Base-by-base conservation (phyloP, 2,797 vertebrate species). In the Varecia variegata region DNA sequence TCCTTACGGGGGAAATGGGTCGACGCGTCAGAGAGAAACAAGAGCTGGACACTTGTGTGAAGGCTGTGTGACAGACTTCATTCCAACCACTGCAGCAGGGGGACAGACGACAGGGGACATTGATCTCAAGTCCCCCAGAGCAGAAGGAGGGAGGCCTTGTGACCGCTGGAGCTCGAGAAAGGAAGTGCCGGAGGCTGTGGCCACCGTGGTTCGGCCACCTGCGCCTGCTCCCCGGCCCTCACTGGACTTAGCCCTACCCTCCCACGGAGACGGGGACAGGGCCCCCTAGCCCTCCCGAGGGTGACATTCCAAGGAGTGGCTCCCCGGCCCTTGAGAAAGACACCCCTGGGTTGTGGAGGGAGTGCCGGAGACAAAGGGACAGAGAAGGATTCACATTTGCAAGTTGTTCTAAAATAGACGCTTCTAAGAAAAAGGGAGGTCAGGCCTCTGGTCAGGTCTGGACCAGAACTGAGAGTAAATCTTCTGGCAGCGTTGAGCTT, bases 181-280 rank as follows among this genome's bases (percentile, higher is more conserved):
- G 84, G 84, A 3, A 5, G 76, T 1, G 0, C 13, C 0, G 11
- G 54, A 12, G 20, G 35, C 2, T 0, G 15, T 8, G 32, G 17
- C 5, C 60, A 13, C 1, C 3, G 35, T 2, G 2, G 0, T 17
- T 4, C 15, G 25, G 70, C 25, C 3, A 0, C 40, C 60, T 25
- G 50, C 9, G 13, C 43, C 76, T 45, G 30, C 71, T 70, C 1
- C 7, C 10, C 7, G 60, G 23, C 80, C 12, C 65, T 5, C 9
- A 20, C 18, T 21, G 6, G 3, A 20, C 15, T 74, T 47, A 32
- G 62, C 23, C 47, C 25, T 7, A 1, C 14, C 43, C 70, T 65
- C 50, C 50, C 17, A 1, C 9, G 23, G 76, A 67, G 77, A 0
- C 18, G 62, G 47, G n/a, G 67, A 3, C 0, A 12, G 32, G 32